Evolutionary conservation across 64 coral and sea anemone species (phyloP), one percentile per base, ranked within the genome.

Genomic region (Anthopleura sola): DNA sequence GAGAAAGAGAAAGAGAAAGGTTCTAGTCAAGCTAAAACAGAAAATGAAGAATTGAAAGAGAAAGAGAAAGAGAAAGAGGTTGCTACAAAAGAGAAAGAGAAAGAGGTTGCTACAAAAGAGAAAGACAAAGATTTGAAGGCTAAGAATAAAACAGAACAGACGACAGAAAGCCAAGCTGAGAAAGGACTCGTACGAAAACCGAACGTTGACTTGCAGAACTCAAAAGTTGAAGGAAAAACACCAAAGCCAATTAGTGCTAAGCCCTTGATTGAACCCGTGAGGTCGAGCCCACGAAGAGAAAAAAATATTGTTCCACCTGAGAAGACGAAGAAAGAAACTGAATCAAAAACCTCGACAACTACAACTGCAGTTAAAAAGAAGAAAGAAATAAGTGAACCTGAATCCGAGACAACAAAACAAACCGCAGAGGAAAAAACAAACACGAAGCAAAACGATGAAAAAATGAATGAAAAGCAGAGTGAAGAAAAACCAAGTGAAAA

Each of bases 41-140:
- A 80, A 20, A 48, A 46, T 31, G 23, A 82, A 37, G 31, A n/a
- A 9, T 37, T 64, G 75, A 85, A 14, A 0, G 36, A 49, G 4
- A 91, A 85, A 40, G 68, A 76, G 68, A 39, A 7, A 6, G 21
- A 49, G 6, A 91, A 85, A 55, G 66, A 75, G 44, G 13, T 33
- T 5, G 29, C 16, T n/a, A 50, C 37, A 8, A 69, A 83, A 64
- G n/a, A n/a, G n/a, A n/a, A n/a, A n/a, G n/a, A n/a, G 6, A 91
- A 85, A 55, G 66, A 75, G 44, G 13, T 33, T 5, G 29, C 16
- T n/a, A 50, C 37, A 8, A 69, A 83, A 64, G n/a, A n/a, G n/a
- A n/a, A n/a, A n/a, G 83, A 91, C 40, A 80, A 91, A 54, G 84
- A 80, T 8, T 48, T n/a, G 2, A 79, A 79, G 44, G 18, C 76